Evolutionary conservation across 2,797 vertebrate species (phyloP).

Genomic region (Phyllotis vaccarum): DNA sequence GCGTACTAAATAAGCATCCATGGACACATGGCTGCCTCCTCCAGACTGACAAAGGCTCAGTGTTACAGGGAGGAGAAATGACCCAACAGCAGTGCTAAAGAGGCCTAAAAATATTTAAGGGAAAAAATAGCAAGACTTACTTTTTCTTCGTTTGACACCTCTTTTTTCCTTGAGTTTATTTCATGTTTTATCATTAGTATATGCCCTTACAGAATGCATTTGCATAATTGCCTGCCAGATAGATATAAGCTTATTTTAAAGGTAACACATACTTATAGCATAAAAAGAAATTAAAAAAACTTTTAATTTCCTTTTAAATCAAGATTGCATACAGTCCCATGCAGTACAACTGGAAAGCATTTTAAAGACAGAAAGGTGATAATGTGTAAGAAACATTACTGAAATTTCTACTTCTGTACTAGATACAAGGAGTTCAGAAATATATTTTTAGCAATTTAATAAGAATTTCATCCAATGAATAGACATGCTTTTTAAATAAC

Average conservation of each 20-base stretch:
- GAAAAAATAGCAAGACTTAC: conserved; percentile 72
- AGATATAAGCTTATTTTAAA: conserved; percentile 73
- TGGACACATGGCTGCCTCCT: conserved; percentile 63
- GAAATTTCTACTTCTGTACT: conserved; percentile 7
- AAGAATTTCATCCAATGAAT: conserved; percentile 60
- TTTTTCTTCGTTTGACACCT: conserved; percentile 74
- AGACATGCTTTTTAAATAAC: conserved; percentile 66
- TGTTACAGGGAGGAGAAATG: conserved; percentile 63
- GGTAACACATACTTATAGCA: conserved; percentile 66
- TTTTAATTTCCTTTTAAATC: conserved; percentile 63
- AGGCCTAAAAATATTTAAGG: conserved; percentile 83
- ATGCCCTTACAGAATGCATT: conserved; percentile 76
- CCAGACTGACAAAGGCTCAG: conserved; percentile 65
- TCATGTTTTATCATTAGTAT: conserved; percentile 76
- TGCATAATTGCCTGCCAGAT: conserved; percentile 76
- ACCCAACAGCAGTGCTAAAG: conserved; percentile 66
- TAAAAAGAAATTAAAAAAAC: conserved; percentile 60
- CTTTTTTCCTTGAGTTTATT: conserved; percentile 71
- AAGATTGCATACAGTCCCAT: conserved; percentile 4
- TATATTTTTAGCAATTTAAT: conserved; percentile 67
- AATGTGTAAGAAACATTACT: background rate
- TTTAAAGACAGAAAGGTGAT: conserved; percentile 56
- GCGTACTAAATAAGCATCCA: conserved; percentile 59
- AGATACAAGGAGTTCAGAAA: conserved; percentile 50
- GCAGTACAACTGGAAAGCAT: conserved; percentile 43